Base-by-base conservation (phyloP, 1,140 invertebrate species). In the Panagrolaimus sp. region DNA sequence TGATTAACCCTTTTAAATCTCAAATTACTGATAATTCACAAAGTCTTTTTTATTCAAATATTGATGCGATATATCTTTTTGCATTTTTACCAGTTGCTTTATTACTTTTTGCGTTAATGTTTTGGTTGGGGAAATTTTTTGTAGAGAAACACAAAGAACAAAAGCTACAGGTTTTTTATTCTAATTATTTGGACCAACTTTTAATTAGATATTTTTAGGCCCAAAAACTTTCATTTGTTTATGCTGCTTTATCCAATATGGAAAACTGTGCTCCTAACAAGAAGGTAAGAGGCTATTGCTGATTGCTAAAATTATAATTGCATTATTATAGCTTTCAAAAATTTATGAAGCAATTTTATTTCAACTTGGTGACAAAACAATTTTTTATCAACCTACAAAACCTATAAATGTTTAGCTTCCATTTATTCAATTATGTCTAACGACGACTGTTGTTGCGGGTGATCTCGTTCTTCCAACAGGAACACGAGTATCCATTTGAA, bases 181-280 rank as follows among this genome's bases (percentile, higher is more conserved):
- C 9, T 23, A 25, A n/a, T 5, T 27, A 7, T 38, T 38, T 38
- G 7, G 7, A 38, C 2, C 31, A n/a, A 16, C 27, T 57, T 25
- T 57, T 11, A 20, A 11, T 25, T 20, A 25, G 20, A 20, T 16
- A 27, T 27, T 57, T 57, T 57, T 8, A 57, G 51, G 51, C 51
- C 11, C 51, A 57, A 57, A 57, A 57, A 27, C 51, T 57, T 23
- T 57, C 51, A 11, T 57, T 57, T 57, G 51, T 57, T 57, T 57
- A 57, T 16, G 20, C 20, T 20, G 51, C 51, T 20, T 27, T 57
- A 25, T 20, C 51, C 14, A 57, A 27, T 57, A 57, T 57, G 51
- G 51, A 57, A 5, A 57, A 57, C 20, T 57, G 51, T 23, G 27
- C 14, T 27, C 51, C 51, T 2, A 57, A 11, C n/a, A 57, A 57